These are phyloP conservation scores for Clupea harengus DNA, from an alignment of 2,113 vertebrate species.

Conservation along the genomic window DNA sequence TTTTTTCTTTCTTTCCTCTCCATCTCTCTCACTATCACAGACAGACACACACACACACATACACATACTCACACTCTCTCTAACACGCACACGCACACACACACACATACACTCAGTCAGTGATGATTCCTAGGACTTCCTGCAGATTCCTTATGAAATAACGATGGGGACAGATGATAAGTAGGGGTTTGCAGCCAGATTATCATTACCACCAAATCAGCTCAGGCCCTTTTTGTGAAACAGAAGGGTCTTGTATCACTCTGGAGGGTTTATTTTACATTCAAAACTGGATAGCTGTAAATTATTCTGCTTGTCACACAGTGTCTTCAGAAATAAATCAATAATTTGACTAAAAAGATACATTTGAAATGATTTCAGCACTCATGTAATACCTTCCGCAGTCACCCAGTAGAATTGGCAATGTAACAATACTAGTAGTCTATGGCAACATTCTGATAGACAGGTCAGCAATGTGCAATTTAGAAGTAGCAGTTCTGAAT, in stretches of 20 bases:
- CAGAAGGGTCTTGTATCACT: not conserved
- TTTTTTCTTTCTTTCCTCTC: no score
- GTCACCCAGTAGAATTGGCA: not conserved
- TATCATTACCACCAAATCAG: not conserved
- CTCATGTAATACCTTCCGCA: not conserved
- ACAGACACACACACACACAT: conserved; percentile 36
- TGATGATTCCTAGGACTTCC: not conserved
- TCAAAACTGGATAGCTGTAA: not conserved
- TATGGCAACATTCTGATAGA: not conserved
- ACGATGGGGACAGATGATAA: not conserved
- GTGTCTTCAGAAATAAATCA: not conserved
- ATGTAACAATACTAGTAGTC: not conserved
- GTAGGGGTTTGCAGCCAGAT: not conserved
- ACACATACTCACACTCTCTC: conserved; percentile 35
- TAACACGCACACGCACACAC: conserved; percentile 35
- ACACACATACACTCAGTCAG: not conserved
- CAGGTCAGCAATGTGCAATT: not conserved
- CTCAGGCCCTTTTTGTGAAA: not conserved
- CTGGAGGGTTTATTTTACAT: not conserved
- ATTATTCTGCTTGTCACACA: not conserved
- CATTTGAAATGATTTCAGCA: not conserved
- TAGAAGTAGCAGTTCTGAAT: not conserved
- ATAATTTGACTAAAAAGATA: not conserved
- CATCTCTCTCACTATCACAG: not conserved
- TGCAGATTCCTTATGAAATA: not conserved